Base-by-base conservation (phyloP, 2,888 invertebrate genomes). In the Ctena decussata region DNA sequence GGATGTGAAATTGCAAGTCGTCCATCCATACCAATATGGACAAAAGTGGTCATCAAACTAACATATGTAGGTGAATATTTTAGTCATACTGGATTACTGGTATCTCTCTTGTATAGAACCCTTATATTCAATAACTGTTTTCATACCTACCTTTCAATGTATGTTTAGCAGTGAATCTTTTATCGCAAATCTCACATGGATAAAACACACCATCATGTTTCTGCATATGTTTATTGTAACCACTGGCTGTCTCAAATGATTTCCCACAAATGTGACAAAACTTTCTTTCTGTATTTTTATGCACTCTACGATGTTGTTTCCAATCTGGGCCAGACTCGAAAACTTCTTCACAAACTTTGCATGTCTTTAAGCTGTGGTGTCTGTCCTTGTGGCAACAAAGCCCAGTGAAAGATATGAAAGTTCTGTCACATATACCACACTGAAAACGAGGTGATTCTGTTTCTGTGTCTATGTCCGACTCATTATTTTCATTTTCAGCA, bases 261-360 rank as follows among this genome's bases (percentile, higher is more conserved):
- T 5, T 30, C 30, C 65, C 65, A 65, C 65, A 65, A 65, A 65
- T 65, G 35, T 65, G 65, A 35, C 65, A 65, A 65, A 65, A 35
- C 35, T 35, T 11, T 5, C 21, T 32, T 18, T 65, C 35, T 2
- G 21, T 30, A 0, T 27, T 21, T 12, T 65, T 35, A 30, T 65
- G 65, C 35, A 8, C 8, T 21, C 21, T 65, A 3, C 6, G 8
- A 65, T 65, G 65, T 11, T 21, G 12, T 12, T 21, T 65, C 32
- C 35, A 65, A 35, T 35, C 35, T 30, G 18, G 18, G 1, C 65
- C 35, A 5, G 8, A 8, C 5, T 21, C 24, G 21, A 65, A 65
- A 8, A 11, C 21, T 18, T 35, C 65, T 1, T 30, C 35, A 35
- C 65, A 65, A 35, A 21, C 5, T 21, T 65, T 6, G 35, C 65